phyloP scores from a whole-genome alignment of 2,113 vertebrate genomes.

The Miniopterus natalensis region DNA sequence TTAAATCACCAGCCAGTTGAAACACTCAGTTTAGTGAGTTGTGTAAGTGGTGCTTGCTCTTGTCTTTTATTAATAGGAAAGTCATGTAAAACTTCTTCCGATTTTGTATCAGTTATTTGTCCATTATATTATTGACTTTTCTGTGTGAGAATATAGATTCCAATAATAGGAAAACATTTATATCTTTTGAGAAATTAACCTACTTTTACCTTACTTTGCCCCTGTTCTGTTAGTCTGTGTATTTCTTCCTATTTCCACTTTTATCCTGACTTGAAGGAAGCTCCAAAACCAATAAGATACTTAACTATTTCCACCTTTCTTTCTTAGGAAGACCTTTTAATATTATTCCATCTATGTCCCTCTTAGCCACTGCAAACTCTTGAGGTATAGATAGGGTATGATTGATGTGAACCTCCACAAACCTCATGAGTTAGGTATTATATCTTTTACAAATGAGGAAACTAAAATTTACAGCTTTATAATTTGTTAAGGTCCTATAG shows the following conservation, averaged over 20 bases:
- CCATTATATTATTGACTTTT: not conserved
- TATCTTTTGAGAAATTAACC: conserved; percentile 7
- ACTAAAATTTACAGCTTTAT: not conserved
- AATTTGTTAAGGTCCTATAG: not conserved
- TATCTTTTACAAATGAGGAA: not conserved
- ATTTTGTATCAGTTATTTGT: conserved; percentile 36
- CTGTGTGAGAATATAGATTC: not conserved
- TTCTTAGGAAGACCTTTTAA: not conserved
- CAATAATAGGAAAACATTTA: not conserved
- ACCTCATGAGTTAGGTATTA: not conserved
- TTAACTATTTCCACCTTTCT: not conserved
- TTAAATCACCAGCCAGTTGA: conserved; percentile 25
- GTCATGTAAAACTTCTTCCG: conserved; percentile 6
- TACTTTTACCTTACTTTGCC: not conserved
- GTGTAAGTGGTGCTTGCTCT: not conserved
- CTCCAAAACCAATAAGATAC: not conserved
- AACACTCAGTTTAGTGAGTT: conserved; percentile 44
- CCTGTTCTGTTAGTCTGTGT: not conserved
- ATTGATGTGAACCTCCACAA: not conserved
- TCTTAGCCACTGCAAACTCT: not conserved
- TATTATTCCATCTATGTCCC: not conserved
- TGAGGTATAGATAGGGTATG: not conserved
- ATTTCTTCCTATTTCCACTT: conserved; percentile 29
- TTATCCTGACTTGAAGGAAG: not conserved
- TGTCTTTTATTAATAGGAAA: conserved; percentile 63